Percentiles rank a stretch among this genome's conserved stretches.
Evolutionary conservation across 2,888 invertebrate species (phyloP).

Genomic region (Salticus scenicus): DNA sequence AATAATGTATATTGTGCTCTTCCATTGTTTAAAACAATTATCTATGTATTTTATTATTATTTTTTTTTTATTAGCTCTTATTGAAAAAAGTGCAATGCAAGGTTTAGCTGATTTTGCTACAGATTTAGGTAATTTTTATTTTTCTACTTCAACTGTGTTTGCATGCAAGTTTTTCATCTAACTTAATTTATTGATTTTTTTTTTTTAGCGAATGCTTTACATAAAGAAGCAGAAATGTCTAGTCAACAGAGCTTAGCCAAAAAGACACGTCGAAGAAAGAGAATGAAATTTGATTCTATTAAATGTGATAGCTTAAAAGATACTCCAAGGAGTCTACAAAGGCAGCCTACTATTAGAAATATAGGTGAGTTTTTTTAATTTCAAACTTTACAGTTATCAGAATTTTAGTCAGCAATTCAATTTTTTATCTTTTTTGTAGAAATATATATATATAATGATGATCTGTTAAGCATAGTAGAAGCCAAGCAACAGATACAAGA

Average conservation of each 20-base stretch:
- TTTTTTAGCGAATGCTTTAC: constrained; percentile 51
- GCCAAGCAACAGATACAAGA: no score
- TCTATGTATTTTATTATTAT: no score
- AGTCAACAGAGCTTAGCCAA: constrained; percentile 60
- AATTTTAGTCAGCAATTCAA: no score
- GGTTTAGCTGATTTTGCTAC: constrained; percentile 89
- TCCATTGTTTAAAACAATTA: no score
- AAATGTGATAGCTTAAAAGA: constrained; percentile 60
- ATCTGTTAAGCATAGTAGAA: no score
- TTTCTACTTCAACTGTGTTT: no score
- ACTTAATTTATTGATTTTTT: background rate
- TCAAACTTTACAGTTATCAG: no score
- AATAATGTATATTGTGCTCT: no score
- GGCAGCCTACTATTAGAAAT: constrained; percentile 59
- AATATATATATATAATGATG: no score
- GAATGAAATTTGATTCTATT: constrained; percentile 61
- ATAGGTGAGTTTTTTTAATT: constrained; percentile 39
- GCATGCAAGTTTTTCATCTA: background rate
- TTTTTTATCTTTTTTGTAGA: no score
- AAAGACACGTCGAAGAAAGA: constrained; percentile 55
- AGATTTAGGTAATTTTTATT: constrained; percentile 77
- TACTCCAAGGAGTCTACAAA: constrained; percentile 56
- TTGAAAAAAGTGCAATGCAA: constrained; percentile 91
- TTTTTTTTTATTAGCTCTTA: constrained; percentile 81
- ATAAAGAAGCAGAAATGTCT: constrained; percentile 64